phyloP scores from a whole-genome alignment of 2,888 invertebrate genomes.

The Zhuqinia jingwanae region DNA sequence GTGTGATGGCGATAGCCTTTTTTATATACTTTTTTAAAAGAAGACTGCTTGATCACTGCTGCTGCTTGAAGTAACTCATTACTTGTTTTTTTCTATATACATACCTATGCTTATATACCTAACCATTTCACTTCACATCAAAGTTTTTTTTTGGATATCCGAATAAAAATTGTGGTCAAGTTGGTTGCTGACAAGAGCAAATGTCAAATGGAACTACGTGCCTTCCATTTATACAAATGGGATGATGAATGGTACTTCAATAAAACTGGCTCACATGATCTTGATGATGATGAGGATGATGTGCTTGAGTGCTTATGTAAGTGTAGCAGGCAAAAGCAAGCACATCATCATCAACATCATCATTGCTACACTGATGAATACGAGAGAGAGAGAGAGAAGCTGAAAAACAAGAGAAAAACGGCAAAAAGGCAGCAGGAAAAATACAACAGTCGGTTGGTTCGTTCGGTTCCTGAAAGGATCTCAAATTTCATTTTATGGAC shows the following conservation, averaged over 20 bases:
- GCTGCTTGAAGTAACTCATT: constrained; percentile 33
- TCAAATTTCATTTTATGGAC: constrained; percentile 64
- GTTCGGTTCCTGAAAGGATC: constrained; percentile 46
- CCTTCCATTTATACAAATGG: constrained; percentile 51
- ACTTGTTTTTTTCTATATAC: constrained; percentile 56
- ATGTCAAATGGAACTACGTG: constrained; percentile 61
- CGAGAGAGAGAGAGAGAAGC: neutral
- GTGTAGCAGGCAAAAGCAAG: constrained; percentile 14
- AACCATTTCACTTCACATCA: constrained; percentile 3
- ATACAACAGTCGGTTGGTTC: constrained; percentile 9
- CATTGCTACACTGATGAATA: constrained; percentile 32
- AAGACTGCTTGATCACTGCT: neutral
- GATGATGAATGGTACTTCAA: constrained; percentile 56
- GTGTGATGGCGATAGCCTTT: neutral
- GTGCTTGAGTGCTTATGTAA: constrained; percentile 36
- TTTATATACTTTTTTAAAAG: neutral
- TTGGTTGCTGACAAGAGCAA: constrained; percentile 62
- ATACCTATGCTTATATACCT: too few relatives aligned
- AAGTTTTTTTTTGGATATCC: neutral
- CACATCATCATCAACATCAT: neutral
- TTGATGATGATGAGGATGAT: constrained; percentile 1
- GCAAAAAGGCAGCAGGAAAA: constrained; percentile 3
- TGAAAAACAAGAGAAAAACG: neutral
- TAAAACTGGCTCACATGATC: constrained; percentile 25
- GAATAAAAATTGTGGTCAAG: constrained; percentile 21